Evolutionary conservation across 2,113 vertebrate species (phyloP).

Genomic region (Zapornia atra): DNA sequence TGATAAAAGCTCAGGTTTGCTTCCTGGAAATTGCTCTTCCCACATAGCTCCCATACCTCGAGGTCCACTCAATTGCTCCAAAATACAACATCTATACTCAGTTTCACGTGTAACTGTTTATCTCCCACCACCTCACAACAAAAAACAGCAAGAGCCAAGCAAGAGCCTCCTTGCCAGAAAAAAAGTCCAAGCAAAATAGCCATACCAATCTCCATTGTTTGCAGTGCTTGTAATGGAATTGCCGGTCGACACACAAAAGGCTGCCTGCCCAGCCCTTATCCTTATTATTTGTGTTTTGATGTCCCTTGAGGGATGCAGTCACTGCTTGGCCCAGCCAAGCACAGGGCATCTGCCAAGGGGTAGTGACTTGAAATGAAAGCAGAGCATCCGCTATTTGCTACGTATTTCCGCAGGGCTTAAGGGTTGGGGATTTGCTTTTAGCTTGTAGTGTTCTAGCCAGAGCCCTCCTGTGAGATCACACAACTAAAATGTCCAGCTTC

Average conservation of each 20-base stretch:
- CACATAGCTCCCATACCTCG: fast-evolving
- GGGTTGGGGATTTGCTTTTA: background rate
- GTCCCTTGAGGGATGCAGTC: background rate
- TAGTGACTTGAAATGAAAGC: background rate
- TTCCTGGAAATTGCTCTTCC: background rate
- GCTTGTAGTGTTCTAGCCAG: background rate
- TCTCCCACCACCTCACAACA: background rate
- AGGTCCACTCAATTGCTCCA: background rate
- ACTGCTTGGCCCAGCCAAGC: background rate
- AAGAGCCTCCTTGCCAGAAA: background rate
- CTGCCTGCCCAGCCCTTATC: background rate
- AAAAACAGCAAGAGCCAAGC: background rate
- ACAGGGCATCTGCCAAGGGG: background rate
- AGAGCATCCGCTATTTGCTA: background rate
- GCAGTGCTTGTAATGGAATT: fast-evolving
- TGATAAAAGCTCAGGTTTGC: background rate
- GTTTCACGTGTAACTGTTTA: fast-evolving
- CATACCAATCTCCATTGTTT: background rate
- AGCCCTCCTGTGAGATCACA: background rate
- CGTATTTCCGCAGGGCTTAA: fast-evolving
- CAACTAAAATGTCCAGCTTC: background rate
- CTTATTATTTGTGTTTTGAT: background rate
- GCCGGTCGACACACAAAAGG: fast-evolving
- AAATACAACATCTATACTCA: background rate
- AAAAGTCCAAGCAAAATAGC: background rate